These are phyloP conservation scores for Geococcyx californianus DNA, from an alignment of 2,113 vertebrate species.

Conservation along the genomic window DNA sequence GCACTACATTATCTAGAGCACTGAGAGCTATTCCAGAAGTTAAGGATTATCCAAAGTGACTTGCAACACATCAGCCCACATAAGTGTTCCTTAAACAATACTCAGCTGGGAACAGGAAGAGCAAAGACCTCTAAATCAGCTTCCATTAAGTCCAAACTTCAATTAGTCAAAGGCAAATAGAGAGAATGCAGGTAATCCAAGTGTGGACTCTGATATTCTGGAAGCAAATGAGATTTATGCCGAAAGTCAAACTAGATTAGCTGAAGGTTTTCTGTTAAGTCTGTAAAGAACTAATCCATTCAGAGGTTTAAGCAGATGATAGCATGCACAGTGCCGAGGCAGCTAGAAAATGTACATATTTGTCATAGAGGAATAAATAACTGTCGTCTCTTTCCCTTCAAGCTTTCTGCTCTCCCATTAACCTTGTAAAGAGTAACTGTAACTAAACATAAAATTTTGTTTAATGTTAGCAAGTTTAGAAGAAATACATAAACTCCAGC, in stretches of 20 bases:
- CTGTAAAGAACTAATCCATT: not conserved
- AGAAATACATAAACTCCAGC: not conserved
- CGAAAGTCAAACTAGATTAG: not conserved
- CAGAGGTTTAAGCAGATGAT: not conserved
- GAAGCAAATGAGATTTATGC: not conserved
- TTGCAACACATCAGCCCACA: not conserved
- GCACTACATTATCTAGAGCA: not conserved
- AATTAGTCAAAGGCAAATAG: not conserved
- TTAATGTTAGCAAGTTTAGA: not conserved
- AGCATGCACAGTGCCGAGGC: not conserved
- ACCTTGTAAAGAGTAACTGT: not conserved
- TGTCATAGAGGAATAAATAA: not conserved
- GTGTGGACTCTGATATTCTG: not conserved
- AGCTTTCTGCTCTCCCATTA: not conserved
- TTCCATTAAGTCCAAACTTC: not conserved
- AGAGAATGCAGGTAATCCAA: not conserved
- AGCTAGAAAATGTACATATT: not conserved
- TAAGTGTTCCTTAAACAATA: not conserved
- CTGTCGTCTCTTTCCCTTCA: not conserved
- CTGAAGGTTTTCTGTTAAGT: not conserved
- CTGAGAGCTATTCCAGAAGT: not conserved
- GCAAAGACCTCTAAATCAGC: not conserved
- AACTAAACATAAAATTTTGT: not conserved
- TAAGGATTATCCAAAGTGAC: not conserved
- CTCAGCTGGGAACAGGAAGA: rapidly evolving